Evolutionary conservation across 2,113 vertebrate genomes (phyloP), one percentile per base, ranked within the genome.

Genomic region (Bubo scandiacus): DNA sequence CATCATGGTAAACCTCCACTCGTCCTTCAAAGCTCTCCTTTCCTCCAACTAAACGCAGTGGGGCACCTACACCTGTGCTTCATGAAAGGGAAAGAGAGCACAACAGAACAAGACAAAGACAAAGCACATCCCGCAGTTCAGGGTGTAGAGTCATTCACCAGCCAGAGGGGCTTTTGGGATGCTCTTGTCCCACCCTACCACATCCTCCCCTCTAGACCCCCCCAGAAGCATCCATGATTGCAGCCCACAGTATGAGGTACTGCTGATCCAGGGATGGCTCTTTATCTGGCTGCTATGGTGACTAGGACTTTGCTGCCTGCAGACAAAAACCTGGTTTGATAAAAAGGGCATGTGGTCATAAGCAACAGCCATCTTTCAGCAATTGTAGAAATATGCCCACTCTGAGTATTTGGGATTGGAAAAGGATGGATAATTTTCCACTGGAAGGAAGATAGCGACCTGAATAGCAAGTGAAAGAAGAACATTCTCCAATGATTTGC

Each of bases 1-100:
- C 99, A 11, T 97, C 92, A 20, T 99, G 98, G 88, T 98, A 99
- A 74, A 99, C 99, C 95, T 99, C 99, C 86, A 99, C 98, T 8
- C 99, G 98, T 11, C 99, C 99, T 96, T 99, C 99, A 92, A 99
- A 99, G 74, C 98, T 98, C 88, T 99, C 99, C 96, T 99, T 98
- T 5, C 99, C 98, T n/a, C 98, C 98, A 32, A 98, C 99, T 95
- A 99, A 91, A 45, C 99, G 98, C 81, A 99, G 97, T 0, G 99
- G 99, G 29, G 98, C 98, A 21, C 98, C 98, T 54, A 98, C 98
- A 91, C 98, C 99, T 99, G 97, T 88, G 88, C 95, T 97, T 96
- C 90, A 89, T 79, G 83, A 94, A 97, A 96, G 32, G 43, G 65
- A 95, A 81, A 96, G 65, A 88, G 86, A 88, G 78, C 81, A 88